Base-by-base conservation (phyloP, 2,113 vertebrate genomes). In the Piaya cayana region DNA sequence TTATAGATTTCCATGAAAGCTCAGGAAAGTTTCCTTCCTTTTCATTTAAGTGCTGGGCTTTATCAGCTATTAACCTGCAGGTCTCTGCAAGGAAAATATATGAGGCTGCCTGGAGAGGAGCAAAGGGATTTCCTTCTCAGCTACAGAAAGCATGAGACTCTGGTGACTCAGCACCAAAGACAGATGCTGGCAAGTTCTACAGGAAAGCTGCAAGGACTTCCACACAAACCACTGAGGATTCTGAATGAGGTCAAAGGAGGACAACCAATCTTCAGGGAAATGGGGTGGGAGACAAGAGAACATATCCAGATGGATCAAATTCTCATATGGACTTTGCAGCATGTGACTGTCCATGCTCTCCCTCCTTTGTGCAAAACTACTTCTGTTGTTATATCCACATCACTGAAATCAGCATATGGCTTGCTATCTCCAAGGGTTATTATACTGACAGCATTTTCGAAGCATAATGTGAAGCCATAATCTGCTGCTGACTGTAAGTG, bases 391-490 rank as follows among this genome's bases (percentile, higher is more conserved):
- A 34, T 34, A 56, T 19, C 72, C 72, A 84, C 62, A 9, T 95
- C 86, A 92, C 79, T 69, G 68, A 29, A 86, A 90, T 45, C 94
- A 94, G 87, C 92, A 96, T 78, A 96, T 94, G 92, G 94, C 93
- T 97, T 23, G 76, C 70, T 94, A 49, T 84, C 88, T 96, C 79
- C 75, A 78, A 95, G 88, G 94, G 95, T 91, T 91, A 67, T 32
- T 77, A 14, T 2, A 83, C 64, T 96, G 96, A 93, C 88, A 95
- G 92, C 85, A 60, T 82, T 82, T 92, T 84, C 88, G 36, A 90
- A 49, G 85, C 2, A 1, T 75, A 90, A 93, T 8, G 29, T 19
- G 76, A 60, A 92, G 85, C 79, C 84, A 42, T 92, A 93, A 86
- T 83, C 71, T 88, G 88, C 88, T 94, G 92, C 88, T 90, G 80